A percentile compares a stretch with the other conserved stretches of the same genome.
These are phyloP conservation scores for Erithacus rubecula DNA, from an alignment of 2,797 vertebrate species.

Conservation along the genomic window DNA sequence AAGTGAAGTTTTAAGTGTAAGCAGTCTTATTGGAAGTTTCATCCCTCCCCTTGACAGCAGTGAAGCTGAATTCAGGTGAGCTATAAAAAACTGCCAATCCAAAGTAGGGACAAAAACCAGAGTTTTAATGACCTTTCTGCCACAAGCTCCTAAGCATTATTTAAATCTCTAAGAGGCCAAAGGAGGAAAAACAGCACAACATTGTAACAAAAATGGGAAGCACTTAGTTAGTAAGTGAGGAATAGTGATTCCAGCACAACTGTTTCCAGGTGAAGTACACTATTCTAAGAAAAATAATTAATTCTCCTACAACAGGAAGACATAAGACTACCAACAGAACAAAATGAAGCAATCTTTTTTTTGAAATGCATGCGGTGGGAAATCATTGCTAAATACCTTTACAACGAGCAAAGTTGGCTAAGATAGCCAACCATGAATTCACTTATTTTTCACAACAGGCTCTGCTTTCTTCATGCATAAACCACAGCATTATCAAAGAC, in stretches of 20 bases:
- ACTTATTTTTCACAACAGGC: slow-evolving; percentile 76
- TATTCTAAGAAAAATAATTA: not conserved
- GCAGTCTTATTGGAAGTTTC: not conserved
- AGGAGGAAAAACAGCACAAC: not conserved
- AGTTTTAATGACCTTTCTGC: not conserved
- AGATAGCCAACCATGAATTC: slow-evolving; percentile 66
- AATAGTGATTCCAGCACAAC: not conserved
- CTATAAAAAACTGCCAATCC: not conserved
- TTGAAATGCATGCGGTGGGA: slow-evolving; percentile 74
- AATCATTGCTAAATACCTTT: slow-evolving; percentile 77
- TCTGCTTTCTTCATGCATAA: slow-evolving; percentile 75
- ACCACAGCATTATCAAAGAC: slow-evolving; percentile 75
- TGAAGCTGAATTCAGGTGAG: not conserved
- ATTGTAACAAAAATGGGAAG: not conserved
- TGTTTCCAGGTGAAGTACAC: slow-evolving; percentile 8
- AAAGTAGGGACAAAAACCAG: not conserved
- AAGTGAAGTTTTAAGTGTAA: not conserved
- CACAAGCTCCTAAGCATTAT: not conserved
- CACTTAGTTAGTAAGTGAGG: not conserved
- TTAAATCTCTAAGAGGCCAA: not conserved
- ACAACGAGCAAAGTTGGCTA: slow-evolving; percentile 77
- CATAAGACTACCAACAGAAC: slow-evolving; percentile 45
- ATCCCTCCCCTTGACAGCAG: not conserved
- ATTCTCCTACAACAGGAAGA: slow-evolving; percentile 42
- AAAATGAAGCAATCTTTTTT: slow-evolving; percentile 77